These are phyloP conservation scores for Tenthredo distinguenda DNA, from an alignment of 2,888 invertebrate genomes.

Conservation along the genomic window DNA sequence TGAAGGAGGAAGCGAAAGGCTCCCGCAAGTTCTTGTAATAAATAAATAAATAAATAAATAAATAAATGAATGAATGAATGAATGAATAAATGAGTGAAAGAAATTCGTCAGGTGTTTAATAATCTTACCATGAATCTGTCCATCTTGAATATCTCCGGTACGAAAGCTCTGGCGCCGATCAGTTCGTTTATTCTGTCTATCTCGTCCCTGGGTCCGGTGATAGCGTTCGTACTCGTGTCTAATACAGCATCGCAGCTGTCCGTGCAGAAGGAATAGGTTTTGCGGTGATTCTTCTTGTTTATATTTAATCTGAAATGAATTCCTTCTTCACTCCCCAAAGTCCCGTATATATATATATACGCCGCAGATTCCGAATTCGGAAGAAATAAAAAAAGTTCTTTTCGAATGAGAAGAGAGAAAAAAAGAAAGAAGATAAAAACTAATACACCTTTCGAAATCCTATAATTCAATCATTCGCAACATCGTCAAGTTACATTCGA, in stretches of 20 bases:
- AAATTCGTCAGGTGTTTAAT: not conserved
- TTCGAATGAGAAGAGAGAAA: not conserved
- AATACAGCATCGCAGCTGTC: conserved; percentile 75
- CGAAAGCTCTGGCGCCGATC: conserved; percentile 72
- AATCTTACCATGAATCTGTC: conserved; percentile 63
- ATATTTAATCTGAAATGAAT: conserved; percentile 61
- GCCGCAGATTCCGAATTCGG: not conserved
- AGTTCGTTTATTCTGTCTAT: conserved; percentile 75
- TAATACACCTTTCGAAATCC: too few species aligned
- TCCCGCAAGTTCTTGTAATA: too few species aligned
- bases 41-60: not conserved
- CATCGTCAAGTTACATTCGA: too few species aligned
- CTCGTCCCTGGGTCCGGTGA: conserved; percentile 76
- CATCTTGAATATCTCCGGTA: conserved; percentile 45
- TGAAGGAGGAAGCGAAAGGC: not conserved
- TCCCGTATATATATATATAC: too few species aligned
- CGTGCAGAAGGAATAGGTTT: conserved; percentile 68
- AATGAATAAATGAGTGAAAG: not conserved
- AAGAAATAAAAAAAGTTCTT: not conserved
- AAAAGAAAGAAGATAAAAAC: conserved; percentile 7
- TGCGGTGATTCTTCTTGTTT: conserved; percentile 57
- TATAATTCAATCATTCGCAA: too few species aligned
- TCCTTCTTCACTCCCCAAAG: too few species aligned
- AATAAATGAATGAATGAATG: not conserved
- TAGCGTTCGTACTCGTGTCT: conserved; percentile 77